phyloP scores from a whole-genome alignment of 2,113 vertebrate genomes.

The Percina caprodes region DNA sequence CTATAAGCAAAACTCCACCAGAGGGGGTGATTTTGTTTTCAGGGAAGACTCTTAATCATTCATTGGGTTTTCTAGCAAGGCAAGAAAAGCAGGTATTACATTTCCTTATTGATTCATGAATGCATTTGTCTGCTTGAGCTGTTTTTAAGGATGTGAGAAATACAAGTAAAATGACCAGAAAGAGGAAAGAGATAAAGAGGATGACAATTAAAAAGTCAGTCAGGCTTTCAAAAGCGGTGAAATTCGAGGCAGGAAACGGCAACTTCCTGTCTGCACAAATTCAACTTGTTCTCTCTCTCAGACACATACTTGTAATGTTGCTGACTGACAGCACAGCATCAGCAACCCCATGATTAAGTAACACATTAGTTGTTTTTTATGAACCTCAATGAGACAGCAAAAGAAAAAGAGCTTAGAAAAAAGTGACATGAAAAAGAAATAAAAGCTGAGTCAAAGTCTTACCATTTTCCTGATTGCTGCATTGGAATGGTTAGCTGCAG shows the following conservation, averaged over 20 bases:
- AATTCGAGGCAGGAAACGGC: constrained; percentile 78
- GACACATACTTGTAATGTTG: constrained; percentile 33
- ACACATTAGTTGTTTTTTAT: constrained; percentile 7
- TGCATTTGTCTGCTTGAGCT: constrained; percentile 1
- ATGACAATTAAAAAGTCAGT: constrained; percentile 39
- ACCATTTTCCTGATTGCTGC: constrained; percentile 98
- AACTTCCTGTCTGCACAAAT: constrained; percentile 78
- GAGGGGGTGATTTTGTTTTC: constrained; percentile 15
- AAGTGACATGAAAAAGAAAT: background rate
- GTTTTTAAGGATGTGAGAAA: constrained; percentile 41
- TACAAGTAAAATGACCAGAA: constrained; percentile 15
- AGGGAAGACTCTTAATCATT: background rate
- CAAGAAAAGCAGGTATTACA: constrained; percentile 22
- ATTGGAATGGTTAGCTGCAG: constrained; percentile 96
- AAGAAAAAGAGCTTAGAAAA: background rate
- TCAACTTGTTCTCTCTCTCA: constrained; percentile 37
- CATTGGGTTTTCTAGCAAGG: background rate
- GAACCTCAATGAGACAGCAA: constrained; percentile 2
- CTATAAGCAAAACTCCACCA: constrained; percentile 9
- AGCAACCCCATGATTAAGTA: constrained; percentile 44
- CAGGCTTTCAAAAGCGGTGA: constrained; percentile 55
- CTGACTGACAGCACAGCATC: constrained; percentile 43
- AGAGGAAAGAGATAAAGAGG: constrained; percentile 42
- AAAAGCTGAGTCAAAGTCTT: constrained; percentile 48
- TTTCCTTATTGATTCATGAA: constrained; percentile 45